Percentiles rank a stretch among this genome's conserved stretches.
Evolutionary conservation across 1,140 invertebrate genomes (phyloP).

Genomic region (Ostrea denselamellosa): DNA sequence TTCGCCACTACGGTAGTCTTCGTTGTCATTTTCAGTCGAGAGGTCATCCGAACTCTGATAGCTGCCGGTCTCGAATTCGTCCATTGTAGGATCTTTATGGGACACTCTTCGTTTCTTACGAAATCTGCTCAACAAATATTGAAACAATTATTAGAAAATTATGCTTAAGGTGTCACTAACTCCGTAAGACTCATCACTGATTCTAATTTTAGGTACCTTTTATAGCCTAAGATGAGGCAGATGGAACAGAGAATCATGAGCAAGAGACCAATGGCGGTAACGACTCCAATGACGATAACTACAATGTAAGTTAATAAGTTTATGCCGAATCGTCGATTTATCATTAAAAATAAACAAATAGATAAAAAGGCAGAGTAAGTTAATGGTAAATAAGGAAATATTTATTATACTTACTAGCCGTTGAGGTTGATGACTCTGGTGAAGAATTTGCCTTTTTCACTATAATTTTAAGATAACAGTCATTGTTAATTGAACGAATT

Average conservation of each 20-base stretch:
- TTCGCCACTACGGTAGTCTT: not conserved
- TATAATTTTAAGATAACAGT: not conserved
- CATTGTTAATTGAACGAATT: not conserved
- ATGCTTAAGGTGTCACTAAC: not conserved
- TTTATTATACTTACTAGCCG: not conserved
- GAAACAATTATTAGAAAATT: not conserved
- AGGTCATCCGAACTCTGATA: not conserved
- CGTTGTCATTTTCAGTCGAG: not conserved
- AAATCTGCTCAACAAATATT: not conserved
- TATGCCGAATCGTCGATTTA: not conserved
- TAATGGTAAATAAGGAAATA: not conserved
- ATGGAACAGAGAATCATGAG: not conserved
- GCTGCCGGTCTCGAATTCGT: not conserved
- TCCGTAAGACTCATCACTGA: not conserved
- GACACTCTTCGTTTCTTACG: not conserved
- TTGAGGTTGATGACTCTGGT: not conserved
- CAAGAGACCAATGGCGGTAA: not conserved
- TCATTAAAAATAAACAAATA: not conserved
- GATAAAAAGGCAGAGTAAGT: too few relatives aligned
- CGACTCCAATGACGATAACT: slow-evolving; percentile 10
- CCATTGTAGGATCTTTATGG: not conserved
- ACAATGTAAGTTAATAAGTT: not conserved
- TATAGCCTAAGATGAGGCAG: not conserved
- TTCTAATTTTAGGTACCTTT: not conserved
- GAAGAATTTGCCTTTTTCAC: not conserved